phyloP scores from a whole-genome alignment of 2,888 invertebrate species.

The Polydrusus tereticollis region DNA sequence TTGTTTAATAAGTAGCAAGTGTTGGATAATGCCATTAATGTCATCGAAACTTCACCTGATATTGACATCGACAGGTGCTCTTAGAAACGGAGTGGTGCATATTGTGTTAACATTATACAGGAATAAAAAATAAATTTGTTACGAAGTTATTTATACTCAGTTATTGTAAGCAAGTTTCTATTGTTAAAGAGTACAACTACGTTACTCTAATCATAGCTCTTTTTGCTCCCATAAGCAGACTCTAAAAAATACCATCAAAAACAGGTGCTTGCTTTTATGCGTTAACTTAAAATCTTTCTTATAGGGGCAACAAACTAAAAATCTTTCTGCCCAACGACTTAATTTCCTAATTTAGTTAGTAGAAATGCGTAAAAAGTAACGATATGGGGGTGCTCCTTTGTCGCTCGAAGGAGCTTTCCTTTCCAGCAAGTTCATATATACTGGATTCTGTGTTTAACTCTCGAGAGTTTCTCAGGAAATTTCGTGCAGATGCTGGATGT shows the following conservation, averaged over 20 bases:
- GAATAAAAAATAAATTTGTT: no score
- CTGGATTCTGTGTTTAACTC: constrained; percentile 38
- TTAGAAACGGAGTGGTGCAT: no score
- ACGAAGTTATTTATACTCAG: no score
- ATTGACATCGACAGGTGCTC: no score
- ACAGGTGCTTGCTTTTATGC: not conserved
- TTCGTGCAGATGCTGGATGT: constrained; percentile 6
- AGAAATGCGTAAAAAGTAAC: constrained; percentile 45
- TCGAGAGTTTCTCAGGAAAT: constrained; percentile 7
- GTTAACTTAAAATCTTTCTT: not conserved
- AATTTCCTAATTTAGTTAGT: constrained; percentile 44
- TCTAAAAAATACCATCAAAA: not conserved
- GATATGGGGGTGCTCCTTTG: constrained; percentile 41
- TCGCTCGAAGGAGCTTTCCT: constrained; percentile 24
- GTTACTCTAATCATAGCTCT: no score
- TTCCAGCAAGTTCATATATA: constrained; percentile 35
- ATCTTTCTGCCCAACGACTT: constrained; percentile 21
- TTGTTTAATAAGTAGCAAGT: no score
- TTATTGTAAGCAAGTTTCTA: no score
- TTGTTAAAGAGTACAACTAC: no score
- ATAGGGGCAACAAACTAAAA: constrained; percentile 26
- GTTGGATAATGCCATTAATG: no score
- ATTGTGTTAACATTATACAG: no score
- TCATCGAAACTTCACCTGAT: no score
- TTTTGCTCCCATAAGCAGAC: no score